Evolutionary conservation across 2,888 invertebrate species (phyloP).

Genomic region (Drosophila vallismaia): DNA sequence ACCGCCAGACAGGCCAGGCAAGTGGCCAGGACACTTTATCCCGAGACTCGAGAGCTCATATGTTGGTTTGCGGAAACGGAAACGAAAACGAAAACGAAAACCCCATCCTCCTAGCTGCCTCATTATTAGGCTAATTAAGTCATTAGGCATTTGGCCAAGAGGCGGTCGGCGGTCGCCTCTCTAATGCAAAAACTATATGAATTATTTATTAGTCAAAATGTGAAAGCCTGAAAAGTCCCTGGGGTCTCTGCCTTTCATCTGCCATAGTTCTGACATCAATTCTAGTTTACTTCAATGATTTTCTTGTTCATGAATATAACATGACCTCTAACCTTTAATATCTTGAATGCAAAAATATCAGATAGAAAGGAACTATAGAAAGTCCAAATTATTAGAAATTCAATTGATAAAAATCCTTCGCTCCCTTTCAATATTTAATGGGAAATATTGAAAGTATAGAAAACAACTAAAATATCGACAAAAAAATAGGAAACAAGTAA

Average conservation of each 20-base stretch:
- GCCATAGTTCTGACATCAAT: slow-evolving; percentile 61
- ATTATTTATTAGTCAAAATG: slow-evolving; percentile 67
- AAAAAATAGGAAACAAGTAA: too few species aligned
- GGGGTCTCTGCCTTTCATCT: slow-evolving; percentile 52
- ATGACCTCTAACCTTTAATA: slow-evolving; percentile 38
- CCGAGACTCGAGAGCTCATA: slow-evolving; percentile 16
- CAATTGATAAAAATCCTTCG: too few species aligned
- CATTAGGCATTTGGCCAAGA: slow-evolving; percentile 70
- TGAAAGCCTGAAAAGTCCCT: slow-evolving; percentile 13
- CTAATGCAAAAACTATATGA: slow-evolving; percentile 69
- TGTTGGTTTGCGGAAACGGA: neutral
- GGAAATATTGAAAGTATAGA: slow-evolving; percentile 34
- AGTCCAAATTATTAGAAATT: too few species aligned
- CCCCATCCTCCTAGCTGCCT: slow-evolving; percentile 10
- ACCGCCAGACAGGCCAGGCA: slow-evolving; percentile 5
- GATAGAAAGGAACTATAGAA: too few species aligned
- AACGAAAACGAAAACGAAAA: neutral
- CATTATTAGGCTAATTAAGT: slow-evolving; percentile 75
- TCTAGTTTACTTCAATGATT: slow-evolving; percentile 72
- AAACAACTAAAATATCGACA: slow-evolving; percentile 10
- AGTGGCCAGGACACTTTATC: slow-evolving; percentile 25
- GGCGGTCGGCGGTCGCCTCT: slow-evolving; percentile 1
- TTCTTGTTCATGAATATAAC: slow-evolving; percentile 66
- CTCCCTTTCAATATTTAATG: slow-evolving; percentile 58
- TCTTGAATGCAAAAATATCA: too few species aligned